phyloP scores from a whole-genome alignment of 2,113 vertebrate genomes.

The Leptocoma aspasia region DNA sequence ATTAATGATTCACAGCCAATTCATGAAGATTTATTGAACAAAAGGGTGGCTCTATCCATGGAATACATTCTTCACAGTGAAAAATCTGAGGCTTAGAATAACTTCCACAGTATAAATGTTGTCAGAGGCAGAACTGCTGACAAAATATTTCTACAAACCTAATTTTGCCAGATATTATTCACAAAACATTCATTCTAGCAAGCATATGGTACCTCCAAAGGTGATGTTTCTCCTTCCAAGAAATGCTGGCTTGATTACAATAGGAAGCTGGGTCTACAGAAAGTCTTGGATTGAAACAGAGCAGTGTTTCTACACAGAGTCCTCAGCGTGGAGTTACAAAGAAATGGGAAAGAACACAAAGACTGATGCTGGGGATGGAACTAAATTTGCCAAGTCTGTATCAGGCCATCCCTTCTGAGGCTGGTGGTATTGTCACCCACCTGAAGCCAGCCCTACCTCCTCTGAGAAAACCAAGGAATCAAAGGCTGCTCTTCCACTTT shows the following conservation, averaged over 20 bases:
- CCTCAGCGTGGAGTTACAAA: neutral
- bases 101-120: neutral
- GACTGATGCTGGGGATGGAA: neutral
- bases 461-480: neutral
- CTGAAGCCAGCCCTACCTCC: neutral
- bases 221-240: neutral
- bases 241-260: neutral
- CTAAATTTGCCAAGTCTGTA: neutral
- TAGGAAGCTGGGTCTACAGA: neutral
- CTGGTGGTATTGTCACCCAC: neutral
- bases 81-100: neutral
- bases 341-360: neutral
- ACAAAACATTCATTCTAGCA: neutral
- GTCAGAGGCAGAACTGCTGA: neutral
- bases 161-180: neutral
- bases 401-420: neutral
- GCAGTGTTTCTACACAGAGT: neutral
- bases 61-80: neutral
- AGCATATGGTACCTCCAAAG: constrained; percentile 6
- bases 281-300: neutral
- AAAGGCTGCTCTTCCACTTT: neutral
- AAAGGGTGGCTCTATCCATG: neutral
- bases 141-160: neutral
- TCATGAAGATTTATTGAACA: neutral
- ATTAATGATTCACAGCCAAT: neutral